A percentile compares a stretch with the other conserved stretches of the same genome.
Conservation (phyloP, 2,113 vertebrate genomes). For the Laterallus jamaicensis region DNA sequence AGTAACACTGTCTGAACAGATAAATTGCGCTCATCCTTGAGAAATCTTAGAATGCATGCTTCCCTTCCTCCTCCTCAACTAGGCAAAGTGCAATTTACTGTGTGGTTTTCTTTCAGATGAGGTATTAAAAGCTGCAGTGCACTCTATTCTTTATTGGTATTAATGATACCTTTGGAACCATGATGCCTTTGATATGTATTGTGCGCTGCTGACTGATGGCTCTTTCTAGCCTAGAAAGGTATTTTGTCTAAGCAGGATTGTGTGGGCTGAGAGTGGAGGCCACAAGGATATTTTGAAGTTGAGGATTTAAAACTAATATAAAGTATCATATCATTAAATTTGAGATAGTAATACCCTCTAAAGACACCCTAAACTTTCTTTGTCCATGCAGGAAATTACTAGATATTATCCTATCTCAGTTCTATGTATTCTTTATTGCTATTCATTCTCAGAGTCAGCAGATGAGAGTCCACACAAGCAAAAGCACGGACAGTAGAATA, state of each 20-base stretch:
- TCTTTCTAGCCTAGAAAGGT: slow-evolving; percentile 5
- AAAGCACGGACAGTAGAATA: not conserved
- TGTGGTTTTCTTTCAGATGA: slow-evolving; percentile 27
- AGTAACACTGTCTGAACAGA: not conserved
- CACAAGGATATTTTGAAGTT: not conserved
- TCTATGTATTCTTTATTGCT: slow-evolving; percentile 5
- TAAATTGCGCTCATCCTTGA: not conserved
- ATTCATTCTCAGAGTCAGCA: not conserved
- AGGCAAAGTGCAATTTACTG: not conserved
- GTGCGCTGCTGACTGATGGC: slow-evolving; percentile 1
- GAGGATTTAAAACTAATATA: slow-evolving; percentile 26
- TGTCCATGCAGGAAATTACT: slow-evolving; percentile 44
- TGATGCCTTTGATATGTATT: slow-evolving; percentile 1
- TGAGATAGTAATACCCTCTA: not conserved
- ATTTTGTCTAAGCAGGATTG: not conserved
- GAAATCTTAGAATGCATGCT: not conserved
- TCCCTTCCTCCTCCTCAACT: not conserved
- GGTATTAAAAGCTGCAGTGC: slow-evolving; percentile 39
- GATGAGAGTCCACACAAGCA: not conserved
- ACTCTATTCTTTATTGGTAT: not conserved
- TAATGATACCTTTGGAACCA: slow-evolving; percentile 11
- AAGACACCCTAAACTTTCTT: not conserved
- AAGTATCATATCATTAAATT: not conserved
- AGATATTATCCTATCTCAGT: not conserved
- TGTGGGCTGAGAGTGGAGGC: not conserved